These are phyloP conservation scores for Microtus richardsoni DNA, from an alignment of 2,113 vertebrate species.

Conservation along the genomic window DNA sequence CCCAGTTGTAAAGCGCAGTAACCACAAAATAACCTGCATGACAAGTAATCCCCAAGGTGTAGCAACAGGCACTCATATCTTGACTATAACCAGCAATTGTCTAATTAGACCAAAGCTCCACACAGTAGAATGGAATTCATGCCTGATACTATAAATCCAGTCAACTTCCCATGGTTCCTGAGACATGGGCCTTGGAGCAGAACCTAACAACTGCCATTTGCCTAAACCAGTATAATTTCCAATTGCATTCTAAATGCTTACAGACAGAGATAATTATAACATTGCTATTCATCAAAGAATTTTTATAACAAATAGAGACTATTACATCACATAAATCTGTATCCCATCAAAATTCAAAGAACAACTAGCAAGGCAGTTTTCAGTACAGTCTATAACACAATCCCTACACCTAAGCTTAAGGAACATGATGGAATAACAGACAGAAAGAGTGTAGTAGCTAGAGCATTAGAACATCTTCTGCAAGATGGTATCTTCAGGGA, in stretches of 20 bases:
- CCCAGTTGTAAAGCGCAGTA: neutral
- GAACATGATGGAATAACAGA: neutral
- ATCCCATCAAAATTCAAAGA: neutral
- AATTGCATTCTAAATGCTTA: neutral
- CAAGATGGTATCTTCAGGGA: neutral
- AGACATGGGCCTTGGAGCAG: neutral
- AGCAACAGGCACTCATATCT: too few relatives aligned
- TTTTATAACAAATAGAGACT: neutral
- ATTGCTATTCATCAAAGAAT: neutral
- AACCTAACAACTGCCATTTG: neutral
- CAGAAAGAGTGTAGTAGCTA: neutral
- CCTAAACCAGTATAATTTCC: neutral
- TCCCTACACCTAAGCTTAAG: too few relatives aligned
- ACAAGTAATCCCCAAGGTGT: neutral
- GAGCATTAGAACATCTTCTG: neutral
- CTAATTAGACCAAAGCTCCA: too few relatives aligned
- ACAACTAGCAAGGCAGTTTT: neutral
- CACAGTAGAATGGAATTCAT: neutral
- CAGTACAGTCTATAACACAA: too few relatives aligned
- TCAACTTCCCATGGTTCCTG: neutral
- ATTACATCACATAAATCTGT: too few relatives aligned
- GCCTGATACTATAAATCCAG: neutral
- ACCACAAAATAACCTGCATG: neutral
- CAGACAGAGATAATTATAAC: neutral
- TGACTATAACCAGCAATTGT: too few relatives aligned